A percentile compares a stretch with the other conserved stretches of the same genome.
Conservation (phyloP, 2,797 vertebrate species). For the Rousettus madagascariensis region DNA sequence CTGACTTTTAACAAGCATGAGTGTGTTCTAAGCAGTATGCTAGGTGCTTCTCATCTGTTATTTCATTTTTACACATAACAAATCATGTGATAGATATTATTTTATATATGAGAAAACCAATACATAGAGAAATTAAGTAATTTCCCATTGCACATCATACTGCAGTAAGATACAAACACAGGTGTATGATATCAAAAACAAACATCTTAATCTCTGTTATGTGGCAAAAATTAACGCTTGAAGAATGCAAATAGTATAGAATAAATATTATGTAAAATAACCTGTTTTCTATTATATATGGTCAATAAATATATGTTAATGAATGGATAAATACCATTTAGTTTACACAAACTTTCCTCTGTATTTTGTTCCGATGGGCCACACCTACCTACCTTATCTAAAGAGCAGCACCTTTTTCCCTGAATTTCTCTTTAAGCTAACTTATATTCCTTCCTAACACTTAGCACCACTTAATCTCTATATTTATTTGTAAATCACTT, state of each 20-base stretch:
- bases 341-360: background rate
- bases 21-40: background rate
- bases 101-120: background rate
- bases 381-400: background rate
- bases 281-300: background rate
- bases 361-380: background rate
- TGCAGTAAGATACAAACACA: background rate
- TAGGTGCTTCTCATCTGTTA: background rate
- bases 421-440: background rate
- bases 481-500: background rate
- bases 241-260: background rate
- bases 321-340: background rate
- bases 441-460: background rate
- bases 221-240: background rate
- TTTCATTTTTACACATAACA: background rate
- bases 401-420: background rate
- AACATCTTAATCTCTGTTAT: background rate
- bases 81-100: background rate
- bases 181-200: background rate
- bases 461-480: background rate
- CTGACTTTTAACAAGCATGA: background rate
- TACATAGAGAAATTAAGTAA: background rate
- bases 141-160: background rate
- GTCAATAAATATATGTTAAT: background rate
- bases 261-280: background rate